phyloP scores from a whole-genome alignment of 1,140 invertebrate species.

The Asobara japonica region DNA sequence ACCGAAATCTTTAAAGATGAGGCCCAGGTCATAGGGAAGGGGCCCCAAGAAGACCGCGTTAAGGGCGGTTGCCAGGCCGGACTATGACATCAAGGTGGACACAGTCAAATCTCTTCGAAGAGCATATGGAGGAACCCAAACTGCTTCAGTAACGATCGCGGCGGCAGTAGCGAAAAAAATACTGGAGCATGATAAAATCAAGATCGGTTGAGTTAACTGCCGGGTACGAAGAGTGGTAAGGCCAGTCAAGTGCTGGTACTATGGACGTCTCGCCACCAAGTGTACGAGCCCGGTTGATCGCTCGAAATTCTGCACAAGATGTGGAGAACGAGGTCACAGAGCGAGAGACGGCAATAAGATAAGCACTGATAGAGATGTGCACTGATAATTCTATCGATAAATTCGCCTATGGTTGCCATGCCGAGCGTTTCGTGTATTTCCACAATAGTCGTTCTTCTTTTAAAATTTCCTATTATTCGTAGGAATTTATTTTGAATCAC shows the following conservation, averaged over 20 bases:
- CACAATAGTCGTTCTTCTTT: too few relatives aligned
- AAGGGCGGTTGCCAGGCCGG: not conserved
- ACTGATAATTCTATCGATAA: too few relatives aligned
- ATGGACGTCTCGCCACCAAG: not conserved
- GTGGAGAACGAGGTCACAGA: conserved; percentile 11
- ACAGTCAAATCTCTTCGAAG: not conserved
- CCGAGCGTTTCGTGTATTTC: too few relatives aligned
- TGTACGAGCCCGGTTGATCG: conserved; percentile 1
- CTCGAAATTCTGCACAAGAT: conserved; percentile 15
- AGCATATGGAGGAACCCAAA: conserved; percentile 17
- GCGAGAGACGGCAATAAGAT: not conserved
- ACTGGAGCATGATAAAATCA: not conserved
- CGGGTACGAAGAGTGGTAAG: not conserved
- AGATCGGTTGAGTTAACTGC: conserved; percentile 18
- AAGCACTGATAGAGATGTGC: too few relatives aligned
- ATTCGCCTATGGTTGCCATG: too few relatives aligned
- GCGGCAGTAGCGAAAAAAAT: not conserved
- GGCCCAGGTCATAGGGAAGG: not conserved
- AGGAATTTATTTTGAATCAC: too few relatives aligned
- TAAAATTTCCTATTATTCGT: too few relatives aligned
- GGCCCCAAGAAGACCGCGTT: not conserved
- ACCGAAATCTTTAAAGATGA: not conserved
- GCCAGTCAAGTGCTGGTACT: conserved; percentile 31
- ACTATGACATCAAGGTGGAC: not conserved
- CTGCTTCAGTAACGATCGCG: not conserved